phyloP scores from a whole-genome alignment of 2,888 invertebrate species.

The Lutraria lutraria region DNA sequence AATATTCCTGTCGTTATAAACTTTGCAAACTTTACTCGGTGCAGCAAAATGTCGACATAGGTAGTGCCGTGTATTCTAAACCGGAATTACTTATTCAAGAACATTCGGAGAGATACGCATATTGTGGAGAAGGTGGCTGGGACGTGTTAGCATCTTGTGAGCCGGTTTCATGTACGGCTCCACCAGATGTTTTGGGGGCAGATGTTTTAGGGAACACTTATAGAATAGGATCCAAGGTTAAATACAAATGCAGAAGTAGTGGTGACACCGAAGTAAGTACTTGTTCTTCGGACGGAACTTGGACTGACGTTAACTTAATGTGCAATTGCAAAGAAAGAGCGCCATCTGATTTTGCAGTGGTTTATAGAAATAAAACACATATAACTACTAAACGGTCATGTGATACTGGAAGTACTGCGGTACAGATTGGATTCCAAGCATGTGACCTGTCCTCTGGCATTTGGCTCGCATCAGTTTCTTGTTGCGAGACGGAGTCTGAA shows the following conservation, averaged over 20 bases:
- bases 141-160: not conserved
- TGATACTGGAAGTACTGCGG: too few species aligned
- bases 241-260: not conserved
- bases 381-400: not conserved
- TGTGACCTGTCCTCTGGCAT: not conserved
- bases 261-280: not conserved
- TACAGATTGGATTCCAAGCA: not conserved
- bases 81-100: not conserved
- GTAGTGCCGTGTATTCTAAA: not conserved
- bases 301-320: not conserved
- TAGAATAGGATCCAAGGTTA: not conserved
- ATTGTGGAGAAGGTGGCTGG: not conserved
- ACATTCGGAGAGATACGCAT: not conserved
- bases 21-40: not conserved
- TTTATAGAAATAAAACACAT: not conserved
- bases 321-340: not conserved
- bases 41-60: not conserved
- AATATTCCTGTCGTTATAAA: not conserved
- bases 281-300: not conserved
- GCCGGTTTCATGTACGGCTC: not conserved
- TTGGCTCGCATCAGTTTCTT: not conserved
- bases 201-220: not conserved
- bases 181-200: not conserved
- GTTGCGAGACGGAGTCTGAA: not conserved
- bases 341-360: not conserved